phyloP scores from a whole-genome alignment of 2,797 vertebrate genomes.

The Gymnoscopelus braueri region DNA sequence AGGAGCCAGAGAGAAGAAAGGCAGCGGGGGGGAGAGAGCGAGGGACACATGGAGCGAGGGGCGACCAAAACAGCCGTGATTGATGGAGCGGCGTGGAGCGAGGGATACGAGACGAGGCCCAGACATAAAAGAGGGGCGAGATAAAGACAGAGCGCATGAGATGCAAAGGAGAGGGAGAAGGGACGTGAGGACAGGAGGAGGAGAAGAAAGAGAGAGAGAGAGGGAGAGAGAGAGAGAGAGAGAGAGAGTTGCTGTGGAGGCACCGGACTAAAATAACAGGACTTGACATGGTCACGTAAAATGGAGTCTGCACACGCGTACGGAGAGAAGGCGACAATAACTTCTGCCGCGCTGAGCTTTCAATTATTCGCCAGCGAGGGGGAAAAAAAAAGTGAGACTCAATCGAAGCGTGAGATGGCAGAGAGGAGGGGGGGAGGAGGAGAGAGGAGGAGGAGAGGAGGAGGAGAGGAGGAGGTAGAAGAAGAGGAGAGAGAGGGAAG shows the following conservation, averaged over 20 bases:
- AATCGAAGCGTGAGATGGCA: conserved; percentile 45
- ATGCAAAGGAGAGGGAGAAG: conserved; percentile 4
- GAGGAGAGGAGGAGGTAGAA: neutral
- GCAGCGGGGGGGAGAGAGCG: conserved; percentile 16
- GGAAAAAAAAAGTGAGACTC: conserved; percentile 50
- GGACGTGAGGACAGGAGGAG: conserved; percentile 47
- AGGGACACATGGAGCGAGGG: neutral
- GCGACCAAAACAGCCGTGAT: conserved; percentile 48
- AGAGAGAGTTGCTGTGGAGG: neutral
- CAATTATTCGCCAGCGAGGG: conserved; percentile 57
- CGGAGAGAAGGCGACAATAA: conserved; percentile 63
- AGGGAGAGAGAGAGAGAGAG: conserved; percentile 40
- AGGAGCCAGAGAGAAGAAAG: conserved; percentile 45
- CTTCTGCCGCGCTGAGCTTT: conserved; percentile 63
- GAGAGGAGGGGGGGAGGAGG: conserved; percentile 7
- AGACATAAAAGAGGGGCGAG: no score
- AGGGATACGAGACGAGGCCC: no score
- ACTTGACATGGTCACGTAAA: conserved; percentile 57
- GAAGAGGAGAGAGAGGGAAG: conserved; percentile 29
- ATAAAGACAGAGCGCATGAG: no score
- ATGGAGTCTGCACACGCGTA: conserved; percentile 48
- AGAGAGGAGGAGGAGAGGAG: neutral
- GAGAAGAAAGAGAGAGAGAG: conserved; percentile 49
- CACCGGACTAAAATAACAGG: conserved; percentile 27
- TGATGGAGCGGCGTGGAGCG: conserved; percentile 21